Base-by-base conservation (phyloP, 2,113 vertebrate species). In the Calonectris borealis region DNA sequence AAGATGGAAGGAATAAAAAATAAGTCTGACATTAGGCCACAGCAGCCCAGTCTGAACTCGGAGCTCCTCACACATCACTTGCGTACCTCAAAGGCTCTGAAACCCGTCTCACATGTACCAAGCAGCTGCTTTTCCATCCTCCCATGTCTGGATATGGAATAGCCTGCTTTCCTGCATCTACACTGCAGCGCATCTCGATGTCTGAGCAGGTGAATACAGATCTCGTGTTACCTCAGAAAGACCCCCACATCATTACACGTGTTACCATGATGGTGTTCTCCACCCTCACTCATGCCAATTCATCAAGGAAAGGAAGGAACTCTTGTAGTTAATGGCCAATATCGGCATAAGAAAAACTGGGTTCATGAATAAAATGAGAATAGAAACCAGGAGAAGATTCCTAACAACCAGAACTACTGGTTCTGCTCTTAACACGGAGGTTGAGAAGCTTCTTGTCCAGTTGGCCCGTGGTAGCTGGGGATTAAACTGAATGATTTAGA, bases 341-440 rank as follows among this genome's bases (percentile, higher is more conserved):
- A 8, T 0, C 2, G 3, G 12, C 40, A 11, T 3, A 76, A 83
- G 12, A 46, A 81, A 83, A 81, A 57, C 3, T 0, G 6, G 8
- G 68, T 44, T 86, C 7, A 8, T 29, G 12, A 86, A 84, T n/a
- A 87, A 89, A 87, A 60, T 5, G 11, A 64, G 54, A 51, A 25
- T 5, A 38, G 70, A 58, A 24, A 16, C 2, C 9, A 34, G 18
- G 55, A 83, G 36, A 80, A 61, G 38, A 16, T 15, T 76, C 49
- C 42, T 36, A 36, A 40, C 6, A 31, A 27, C 0, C 4, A 10
- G 17, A 89, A 62, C 14, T 27, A 32, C 7, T 5, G 11, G 8
- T 48, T 90, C 62, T 76, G 49, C 58, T 80, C 48, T 82, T 54
- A 10, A 24, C 46, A 2, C 0, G 31, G 70, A 25, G 7, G 16